Percentiles rank a stretch among this genome's conserved stretches.
These are phyloP conservation scores for Ichneumoninae sp. DNA, from an alignment of 2,888 invertebrate species.

Conservation along the genomic window DNA sequence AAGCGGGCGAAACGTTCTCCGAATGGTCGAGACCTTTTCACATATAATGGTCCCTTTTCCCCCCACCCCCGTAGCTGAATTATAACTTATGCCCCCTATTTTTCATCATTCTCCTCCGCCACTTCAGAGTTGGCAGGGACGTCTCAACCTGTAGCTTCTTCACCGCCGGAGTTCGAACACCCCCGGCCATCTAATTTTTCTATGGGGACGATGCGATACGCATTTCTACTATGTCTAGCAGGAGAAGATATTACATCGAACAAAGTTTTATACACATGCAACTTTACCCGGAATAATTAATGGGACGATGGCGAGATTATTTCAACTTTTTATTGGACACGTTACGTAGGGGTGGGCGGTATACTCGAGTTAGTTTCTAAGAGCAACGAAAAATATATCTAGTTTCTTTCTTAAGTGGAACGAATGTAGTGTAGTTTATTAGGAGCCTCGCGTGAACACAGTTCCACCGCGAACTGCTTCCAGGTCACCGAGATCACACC, in stretches of 20 bases:
- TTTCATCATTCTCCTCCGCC: slow-evolving; percentile 24
- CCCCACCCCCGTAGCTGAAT: slow-evolving; percentile 22
- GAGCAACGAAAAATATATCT: slow-evolving; percentile 37
- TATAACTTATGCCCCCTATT: slow-evolving; percentile 21
- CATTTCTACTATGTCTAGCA: neutral
- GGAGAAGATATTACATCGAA: slow-evolving; percentile 2
- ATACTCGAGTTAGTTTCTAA: slow-evolving; percentile 32
- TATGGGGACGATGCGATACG: slow-evolving; percentile 10
- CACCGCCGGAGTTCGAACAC: slow-evolving; percentile 7
- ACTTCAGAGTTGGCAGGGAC: slow-evolving; percentile 44
- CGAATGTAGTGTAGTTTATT: slow-evolving; percentile 60
- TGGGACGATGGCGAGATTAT: slow-evolving; percentile 2
- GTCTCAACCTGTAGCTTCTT: slow-evolving; percentile 57
- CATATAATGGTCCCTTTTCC: slow-evolving; percentile 37
- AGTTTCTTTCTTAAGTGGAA: slow-evolving; percentile 55
- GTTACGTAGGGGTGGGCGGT: neutral
- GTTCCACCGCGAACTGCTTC: slow-evolving; percentile 11
- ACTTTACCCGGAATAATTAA: slow-evolving; percentile 47
- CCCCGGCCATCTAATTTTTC: slow-evolving; percentile 25
- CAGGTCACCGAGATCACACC: slow-evolving; percentile 48
- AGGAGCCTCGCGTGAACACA: slow-evolving; percentile 29
- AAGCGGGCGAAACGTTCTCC: slow-evolving; percentile 41
- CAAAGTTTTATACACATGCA: slow-evolving; percentile 41
- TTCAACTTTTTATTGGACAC: slow-evolving; percentile 41
- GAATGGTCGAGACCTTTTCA: slow-evolving; percentile 35